Base-by-base conservation (phyloP, 2,888 invertebrate genomes). In the Andrena dorsata region DNA sequence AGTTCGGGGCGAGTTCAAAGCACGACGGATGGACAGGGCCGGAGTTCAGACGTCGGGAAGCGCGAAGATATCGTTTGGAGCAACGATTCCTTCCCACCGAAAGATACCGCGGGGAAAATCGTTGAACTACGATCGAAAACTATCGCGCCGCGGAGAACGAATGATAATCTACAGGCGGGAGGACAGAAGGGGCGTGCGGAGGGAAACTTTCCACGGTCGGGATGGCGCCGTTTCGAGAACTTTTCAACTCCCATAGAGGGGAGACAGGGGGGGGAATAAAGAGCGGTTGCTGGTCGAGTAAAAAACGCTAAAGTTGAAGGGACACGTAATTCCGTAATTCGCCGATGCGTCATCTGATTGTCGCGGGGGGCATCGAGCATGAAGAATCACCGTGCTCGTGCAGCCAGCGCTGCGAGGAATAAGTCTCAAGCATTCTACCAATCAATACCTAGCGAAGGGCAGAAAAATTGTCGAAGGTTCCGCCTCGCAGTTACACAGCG, bases 161-260 rank as follows among this genome's bases (percentile, higher is more conserved):
- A 61, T 71, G 78, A 71, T 71, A 66, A 77, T 78, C 70, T 41
- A 65, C 61, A 51, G 60, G n/a, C 26, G 30, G 41, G n/a, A n/a
- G 30, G 41, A 28, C 13, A 64, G 58, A 35, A n/a, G 51, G 47
- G 47, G 7, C 10, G 35, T 8, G 20, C 35, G 26, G 20, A 63
- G 63, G 68, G 41, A 73, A 75, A 80, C 23, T 82, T 80, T 35
- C 35, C 74, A 28, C 28, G 68, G 80, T 30, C 61, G 53, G 65
- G 66, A 75, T 28, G 76, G 76, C 76, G 66, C 75, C 81, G 2
- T 28, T 68, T 72, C 51, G 68, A 68, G 32, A 63, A 82, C 65
- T 82, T 82, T 68, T 49, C 64, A 79, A 73, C 76, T 81, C 60
- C 23, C 10, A 1, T 2, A 4, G 32, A n/a, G 63, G 20, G 51